These are phyloP conservation scores for Parelbella ahira DNA, from an alignment of 2,888 invertebrate genomes.

Conservation along the genomic window DNA sequence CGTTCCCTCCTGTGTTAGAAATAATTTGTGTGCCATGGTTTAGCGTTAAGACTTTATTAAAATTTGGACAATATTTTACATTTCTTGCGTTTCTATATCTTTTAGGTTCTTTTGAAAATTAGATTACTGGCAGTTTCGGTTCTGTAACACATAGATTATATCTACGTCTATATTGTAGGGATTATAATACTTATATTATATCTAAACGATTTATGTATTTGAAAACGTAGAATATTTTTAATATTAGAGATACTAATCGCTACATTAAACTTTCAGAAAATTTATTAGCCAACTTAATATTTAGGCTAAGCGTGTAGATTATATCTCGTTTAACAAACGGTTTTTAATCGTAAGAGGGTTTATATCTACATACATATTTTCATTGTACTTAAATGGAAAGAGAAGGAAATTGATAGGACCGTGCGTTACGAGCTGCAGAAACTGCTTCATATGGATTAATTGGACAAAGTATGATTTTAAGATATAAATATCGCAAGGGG, in stretches of 20 bases:
- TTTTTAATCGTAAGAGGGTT: constrained; percentile 28
- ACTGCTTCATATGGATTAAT: constrained; percentile 49
- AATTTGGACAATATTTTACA: constrained; percentile 71
- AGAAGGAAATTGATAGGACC: constrained; percentile 34
- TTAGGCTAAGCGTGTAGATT: constrained; percentile 61
- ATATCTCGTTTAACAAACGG: constrained; percentile 46
- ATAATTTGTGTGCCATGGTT: constrained; percentile 76
- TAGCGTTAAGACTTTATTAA: constrained; percentile 66
- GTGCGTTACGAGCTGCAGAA: constrained; percentile 40
- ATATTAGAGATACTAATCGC: constrained; percentile 38
- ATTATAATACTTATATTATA: constrained; percentile 17
- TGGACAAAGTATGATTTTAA: constrained; percentile 45
- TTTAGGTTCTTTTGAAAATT: constrained; percentile 14
- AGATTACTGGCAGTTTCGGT: constrained; percentile 18
- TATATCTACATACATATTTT: constrained; percentile 38
- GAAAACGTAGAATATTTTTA: constrained; percentile 38
- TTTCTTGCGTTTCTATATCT: constrained; percentile 31
- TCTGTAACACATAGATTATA: constrained; percentile 23
- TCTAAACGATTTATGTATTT: constrained; percentile 33
- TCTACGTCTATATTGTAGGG: constrained; percentile 24
- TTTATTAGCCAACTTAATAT: constrained; percentile 69
- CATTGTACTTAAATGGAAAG: constrained; percentile 63
- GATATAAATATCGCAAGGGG: constrained; percentile 58
- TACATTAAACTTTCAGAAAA: constrained; percentile 67
- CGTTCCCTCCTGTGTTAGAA: constrained; percentile 76